Base-by-base conservation (phyloP, 2,113 vertebrate genomes). In the Danionella cerebrum region DNA sequence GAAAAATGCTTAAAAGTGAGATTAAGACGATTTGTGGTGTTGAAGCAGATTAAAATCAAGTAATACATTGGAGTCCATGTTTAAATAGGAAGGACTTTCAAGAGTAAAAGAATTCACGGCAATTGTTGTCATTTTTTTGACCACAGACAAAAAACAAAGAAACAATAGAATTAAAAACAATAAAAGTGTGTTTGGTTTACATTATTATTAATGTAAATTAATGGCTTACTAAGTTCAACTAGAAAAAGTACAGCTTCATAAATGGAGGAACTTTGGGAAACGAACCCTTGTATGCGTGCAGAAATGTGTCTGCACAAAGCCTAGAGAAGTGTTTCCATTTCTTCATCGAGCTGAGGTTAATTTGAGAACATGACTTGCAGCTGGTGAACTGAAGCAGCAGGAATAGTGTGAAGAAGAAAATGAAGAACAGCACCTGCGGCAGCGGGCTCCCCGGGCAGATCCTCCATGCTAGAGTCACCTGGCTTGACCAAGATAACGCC, bases 401-500 rank as follows among this genome's bases (percentile, higher is more conserved):
- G 12, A 67, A 7, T 42, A 45, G 25, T 51, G 1, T 33, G 18
- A 29, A 27, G 1, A 25, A 27, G n/a, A 29, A 3, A 12, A 22
- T n/a, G 2, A 6, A 24, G 5, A 4, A 19, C 7, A 1, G 41
- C 85, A 92, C 90, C 90, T 86, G 77, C 29, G 16, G 13, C 41
- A 65, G 0, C 75, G 19, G 80, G 73, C 51, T 52, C 51, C 16
- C 64, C 12, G 53, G 65, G 16, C 68, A 79, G 80, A 53, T 79
- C 79, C 48, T 71, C 69, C 16, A 83, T 81, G 11, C 76, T 78
- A 16, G 72, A 69, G 4, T 80, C 60, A 0, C 67, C 70, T 35
- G 93, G 90, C 73, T 93, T 96, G 74, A 98, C 93, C 65, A 98
- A 76, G 73, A 96, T 91, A 42, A 97, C 89, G 0, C 90, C 96